A percentile compares a stretch with the other conserved stretches of the same genome.
Conservation (phyloP, 2,113 vertebrate genomes). For the Rhinichthys klamathensis region DNA sequence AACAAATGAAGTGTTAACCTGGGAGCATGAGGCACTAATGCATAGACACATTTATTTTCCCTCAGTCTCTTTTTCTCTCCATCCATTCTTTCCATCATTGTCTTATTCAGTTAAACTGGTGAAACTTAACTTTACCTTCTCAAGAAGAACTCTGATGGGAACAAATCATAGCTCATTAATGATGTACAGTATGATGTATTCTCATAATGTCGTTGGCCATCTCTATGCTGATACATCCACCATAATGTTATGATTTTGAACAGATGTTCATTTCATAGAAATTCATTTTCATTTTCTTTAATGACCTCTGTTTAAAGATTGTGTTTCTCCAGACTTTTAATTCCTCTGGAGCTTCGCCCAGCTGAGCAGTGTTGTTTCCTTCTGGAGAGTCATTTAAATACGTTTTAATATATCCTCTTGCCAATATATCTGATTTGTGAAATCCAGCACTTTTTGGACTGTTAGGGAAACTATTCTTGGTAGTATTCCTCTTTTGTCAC, state of each 20-base stretch:
- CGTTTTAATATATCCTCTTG: conserved; percentile 45
- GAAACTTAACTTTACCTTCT: not conserved
- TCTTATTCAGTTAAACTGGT: not conserved
- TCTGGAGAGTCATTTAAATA: conserved; percentile 45
- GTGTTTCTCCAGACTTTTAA: conserved; percentile 17
- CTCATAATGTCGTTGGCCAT: not conserved
- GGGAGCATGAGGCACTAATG: not conserved
- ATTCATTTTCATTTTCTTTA: conserved; percentile 43
- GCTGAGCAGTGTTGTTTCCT: conserved; percentile 3
- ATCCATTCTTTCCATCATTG: not conserved
- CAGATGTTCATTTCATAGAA: conserved; percentile 52
- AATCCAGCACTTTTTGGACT: conserved; percentile 45
- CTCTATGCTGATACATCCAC: conserved; percentile 22
- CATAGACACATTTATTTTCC: not conserved
- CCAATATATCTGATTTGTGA: conserved; percentile 49
- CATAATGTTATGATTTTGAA: conserved; percentile 46
- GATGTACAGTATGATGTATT: conserved; percentile 3
- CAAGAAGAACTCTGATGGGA: conserved; percentile 7
- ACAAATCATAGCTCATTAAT: conserved; percentile 37
- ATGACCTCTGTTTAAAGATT: conserved; percentile 45
- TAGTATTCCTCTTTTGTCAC: not conserved
- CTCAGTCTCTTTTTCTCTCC: not conserved
- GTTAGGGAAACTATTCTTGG: not conserved
- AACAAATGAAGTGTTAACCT: not conserved
- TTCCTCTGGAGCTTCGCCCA: conserved; percentile 18